Evolutionary conservation across 2,113 vertebrate species (phyloP).

Genomic region (Tursiops truncatus): DNA sequence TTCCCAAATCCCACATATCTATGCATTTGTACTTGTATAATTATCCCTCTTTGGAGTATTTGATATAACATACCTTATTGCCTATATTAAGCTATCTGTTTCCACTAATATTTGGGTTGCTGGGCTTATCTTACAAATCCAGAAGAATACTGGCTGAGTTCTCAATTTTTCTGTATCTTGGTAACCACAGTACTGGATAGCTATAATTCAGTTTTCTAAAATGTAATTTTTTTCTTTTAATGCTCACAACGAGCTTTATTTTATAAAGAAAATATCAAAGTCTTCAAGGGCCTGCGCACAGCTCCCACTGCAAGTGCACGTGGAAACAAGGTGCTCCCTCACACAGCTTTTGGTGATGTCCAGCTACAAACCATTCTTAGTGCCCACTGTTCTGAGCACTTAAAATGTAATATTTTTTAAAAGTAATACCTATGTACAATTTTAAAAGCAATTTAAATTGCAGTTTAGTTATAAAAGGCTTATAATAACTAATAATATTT

Average conservation of each 20-base stretch:
- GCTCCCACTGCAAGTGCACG: accelerated
- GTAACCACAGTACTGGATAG: not conserved
- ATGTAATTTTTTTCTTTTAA: not conserved
- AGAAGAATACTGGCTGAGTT: not conserved
- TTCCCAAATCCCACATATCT: not conserved
- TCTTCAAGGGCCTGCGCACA: accelerated
- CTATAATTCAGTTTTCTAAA: constrained; percentile 47
- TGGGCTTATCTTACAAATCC: constrained; percentile 38
- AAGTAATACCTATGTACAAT: not conserved
- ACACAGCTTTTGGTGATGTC: not conserved
- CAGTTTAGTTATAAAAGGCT: not conserved
- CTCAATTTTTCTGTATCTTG: constrained; percentile 21
- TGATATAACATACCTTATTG: not conserved
- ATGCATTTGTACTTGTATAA: not conserved
- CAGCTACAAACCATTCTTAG: constrained; percentile 83
- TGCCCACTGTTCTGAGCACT: constrained; percentile 74
- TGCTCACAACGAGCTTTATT: accelerated
- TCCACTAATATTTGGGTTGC: not conserved
- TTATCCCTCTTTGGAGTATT: not conserved
- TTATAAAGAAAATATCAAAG: no score
- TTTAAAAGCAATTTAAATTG: not conserved
- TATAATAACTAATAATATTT: constrained; percentile 32
- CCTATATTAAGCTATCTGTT: not conserved
- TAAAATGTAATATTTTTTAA: constrained; percentile 30
- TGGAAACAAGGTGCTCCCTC: not conserved